These are phyloP conservation scores for Pyxicephalus adspersus DNA, from an alignment of 2,113 vertebrate species.

Conservation along the genomic window DNA sequence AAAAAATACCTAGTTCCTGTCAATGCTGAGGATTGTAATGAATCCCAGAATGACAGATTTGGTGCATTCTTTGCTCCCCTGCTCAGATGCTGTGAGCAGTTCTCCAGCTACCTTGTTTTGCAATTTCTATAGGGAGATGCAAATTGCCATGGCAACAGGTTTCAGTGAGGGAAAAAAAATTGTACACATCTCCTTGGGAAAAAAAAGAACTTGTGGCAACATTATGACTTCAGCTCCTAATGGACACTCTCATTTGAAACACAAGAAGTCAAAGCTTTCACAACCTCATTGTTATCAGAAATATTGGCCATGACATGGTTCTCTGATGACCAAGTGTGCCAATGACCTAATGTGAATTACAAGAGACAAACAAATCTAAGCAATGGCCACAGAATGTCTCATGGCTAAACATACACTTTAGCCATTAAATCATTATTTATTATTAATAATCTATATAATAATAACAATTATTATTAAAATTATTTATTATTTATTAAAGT, in stretches of 20 bases:
- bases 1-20: not conserved
- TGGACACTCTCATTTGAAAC: not conserved
- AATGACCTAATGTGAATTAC: too few species aligned
- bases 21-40: not conserved
- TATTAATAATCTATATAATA: too few species aligned
- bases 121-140: constrained; percentile 49
- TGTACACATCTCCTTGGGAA: constrained; percentile 35
- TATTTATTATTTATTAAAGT: too few species aligned
- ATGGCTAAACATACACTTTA: too few species aligned
- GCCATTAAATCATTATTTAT: too few species aligned
- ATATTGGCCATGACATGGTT: too few species aligned
- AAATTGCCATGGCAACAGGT: constrained; percentile 54
- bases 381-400: too few species aligned
- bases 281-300: too few species aligned
- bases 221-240: not conserved
- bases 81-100: constrained; percentile 38
- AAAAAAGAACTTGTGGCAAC: constrained; percentile 26
- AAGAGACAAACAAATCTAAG: too few species aligned
- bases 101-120: constrained; percentile 46
- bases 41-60: constrained; percentile 7
- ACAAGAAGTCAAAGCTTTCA: too few species aligned
- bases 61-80: constrained; percentile 18
- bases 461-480: too few species aligned
- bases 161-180: constrained; percentile 34
- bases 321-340: too few species aligned